Conservation (phyloP, 1,140 invertebrate species). For the Leptonema lineaticorne region DNA sequence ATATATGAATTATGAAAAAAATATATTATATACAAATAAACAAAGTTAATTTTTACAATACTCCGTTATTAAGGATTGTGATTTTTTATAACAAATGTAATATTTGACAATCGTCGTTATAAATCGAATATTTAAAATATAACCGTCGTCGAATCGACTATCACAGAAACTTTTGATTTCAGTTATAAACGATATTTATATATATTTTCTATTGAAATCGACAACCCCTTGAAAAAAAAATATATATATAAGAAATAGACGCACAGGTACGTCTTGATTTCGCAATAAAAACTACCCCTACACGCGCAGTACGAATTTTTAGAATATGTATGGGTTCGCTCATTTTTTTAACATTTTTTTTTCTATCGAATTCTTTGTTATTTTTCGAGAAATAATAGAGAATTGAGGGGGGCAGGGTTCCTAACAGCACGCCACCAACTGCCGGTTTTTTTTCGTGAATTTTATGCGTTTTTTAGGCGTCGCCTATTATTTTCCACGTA, state of each 20-base stretch:
- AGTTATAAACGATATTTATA: too few relatives aligned
- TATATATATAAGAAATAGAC: slow-evolving; percentile 7
- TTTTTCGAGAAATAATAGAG: slow-evolving; percentile 30
- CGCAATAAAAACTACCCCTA: slow-evolving; percentile 37
- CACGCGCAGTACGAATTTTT: slow-evolving; percentile 32
- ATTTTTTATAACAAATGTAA: too few relatives aligned
- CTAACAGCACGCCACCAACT: slow-evolving; percentile 42
- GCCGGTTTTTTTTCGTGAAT: slow-evolving; percentile 38
- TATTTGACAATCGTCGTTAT: too few relatives aligned
- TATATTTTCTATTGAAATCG: too few relatives aligned
- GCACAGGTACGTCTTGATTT: slow-evolving; percentile 40
- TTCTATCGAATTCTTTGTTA: slow-evolving; percentile 37
- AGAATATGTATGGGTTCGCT: slow-evolving; percentile 4
- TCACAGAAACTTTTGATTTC: too few relatives aligned
- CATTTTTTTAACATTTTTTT: too few relatives aligned
- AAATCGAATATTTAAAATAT: too few relatives aligned
- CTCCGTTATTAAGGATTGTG: too few relatives aligned
- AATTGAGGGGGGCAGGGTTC: slow-evolving; percentile 2
- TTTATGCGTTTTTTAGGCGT: slow-evolving; percentile 40
- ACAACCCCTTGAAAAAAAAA: slow-evolving; percentile 29
- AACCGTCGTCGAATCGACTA: too few relatives aligned
- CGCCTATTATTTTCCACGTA: slow-evolving; percentile 39
- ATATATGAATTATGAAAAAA: too few relatives aligned
- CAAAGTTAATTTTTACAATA: too few relatives aligned
- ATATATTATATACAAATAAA: too few relatives aligned